Evolutionary conservation across 2,113 vertebrate species (phyloP), one percentile per base, ranked within the genome.

Genomic region (Irena cyanogastra): DNA sequence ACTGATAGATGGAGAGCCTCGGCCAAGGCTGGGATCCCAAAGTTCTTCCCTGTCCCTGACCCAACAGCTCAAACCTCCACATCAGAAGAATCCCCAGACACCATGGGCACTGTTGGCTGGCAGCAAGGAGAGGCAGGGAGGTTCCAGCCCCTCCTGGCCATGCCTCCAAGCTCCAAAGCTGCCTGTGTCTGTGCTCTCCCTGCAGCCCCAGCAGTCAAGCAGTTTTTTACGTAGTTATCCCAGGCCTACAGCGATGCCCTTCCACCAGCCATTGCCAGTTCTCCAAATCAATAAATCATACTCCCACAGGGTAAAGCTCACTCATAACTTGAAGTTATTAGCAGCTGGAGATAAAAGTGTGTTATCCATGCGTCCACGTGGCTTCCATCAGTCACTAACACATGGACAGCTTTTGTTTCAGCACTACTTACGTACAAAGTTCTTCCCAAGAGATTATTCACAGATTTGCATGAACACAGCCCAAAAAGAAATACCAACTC

Each of bases 351-450:
- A 63, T 53, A 4, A 23, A 65, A 45, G 28, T 13, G 9, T 33
- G 24, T 9, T 57, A 18, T 33, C 15, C 69, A 12, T 30, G 15
- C 21, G n/a, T 4, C 11, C 24, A 4, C 0, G 0, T 56, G 4
- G 21, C 42, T 75, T 82, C 9, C 33, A 42, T 10, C 60, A 52
- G 33, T 20, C 42, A 82, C 27, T n/a, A 56, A 33, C 15, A 3
- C 27, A 65, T 13, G 19, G 23, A 39, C 16, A 50, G 23, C n/a
- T 50, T 63, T 31, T 20, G 60, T 42, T 75, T 70, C 50, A 49
- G 31, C 54, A 70, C 26, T 14, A 37, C 39, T 27, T 22, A 7
- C 42, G 35, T 42, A 41, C 18, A 10, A 31, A 11, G 19, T 16
- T 61, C 37, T 83, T 66, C n/a, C 37, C 1, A 2, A 41, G 20